Evolutionary conservation across 2,797 vertebrate species (phyloP).

Genomic region (Limnodromus scolopaceus): DNA sequence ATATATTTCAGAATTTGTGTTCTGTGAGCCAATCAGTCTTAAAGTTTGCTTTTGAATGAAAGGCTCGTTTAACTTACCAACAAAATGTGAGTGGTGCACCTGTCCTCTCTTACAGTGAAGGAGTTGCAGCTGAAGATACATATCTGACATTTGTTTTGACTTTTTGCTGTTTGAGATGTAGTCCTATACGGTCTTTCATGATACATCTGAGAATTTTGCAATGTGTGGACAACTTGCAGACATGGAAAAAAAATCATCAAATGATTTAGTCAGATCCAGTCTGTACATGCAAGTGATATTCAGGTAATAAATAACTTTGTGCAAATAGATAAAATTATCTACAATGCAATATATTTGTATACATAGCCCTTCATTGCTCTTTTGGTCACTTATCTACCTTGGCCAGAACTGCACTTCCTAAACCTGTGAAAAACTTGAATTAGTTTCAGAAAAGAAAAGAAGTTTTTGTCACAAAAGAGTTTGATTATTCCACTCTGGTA

Average conservation of each 20-base stretch:
- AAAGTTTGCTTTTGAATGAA: background rate
- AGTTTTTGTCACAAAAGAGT: background rate
- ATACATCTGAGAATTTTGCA: background rate
- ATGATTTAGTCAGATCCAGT: background rate
- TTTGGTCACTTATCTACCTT: background rate
- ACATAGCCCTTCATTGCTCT: background rate
- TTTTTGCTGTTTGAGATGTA: background rate
- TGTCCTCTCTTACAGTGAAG: background rate
- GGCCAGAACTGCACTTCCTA: background rate
- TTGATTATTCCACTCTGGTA: background rate
- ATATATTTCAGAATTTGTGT: background rate
- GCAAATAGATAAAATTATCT: constrained; percentile 1
- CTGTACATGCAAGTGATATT: background rate
- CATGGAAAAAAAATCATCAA: rapidly evolving
- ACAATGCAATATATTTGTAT: background rate
- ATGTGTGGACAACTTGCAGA: background rate
- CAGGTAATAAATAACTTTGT: constrained; percentile 13
- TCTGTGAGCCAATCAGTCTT: background rate
- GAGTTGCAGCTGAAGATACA: background rate
- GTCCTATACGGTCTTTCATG: background rate
- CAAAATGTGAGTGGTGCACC: background rate
- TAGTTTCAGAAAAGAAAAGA: background rate
- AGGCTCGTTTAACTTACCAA: background rate
- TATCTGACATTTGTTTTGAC: background rate
- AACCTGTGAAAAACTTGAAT: background rate